Percentiles rank a stretch among this genome's conserved stretches.
These are phyloP conservation scores for Epicauta chinensis DNA, from an alignment of 1,140 invertebrate species.

Conservation along the genomic window DNA sequence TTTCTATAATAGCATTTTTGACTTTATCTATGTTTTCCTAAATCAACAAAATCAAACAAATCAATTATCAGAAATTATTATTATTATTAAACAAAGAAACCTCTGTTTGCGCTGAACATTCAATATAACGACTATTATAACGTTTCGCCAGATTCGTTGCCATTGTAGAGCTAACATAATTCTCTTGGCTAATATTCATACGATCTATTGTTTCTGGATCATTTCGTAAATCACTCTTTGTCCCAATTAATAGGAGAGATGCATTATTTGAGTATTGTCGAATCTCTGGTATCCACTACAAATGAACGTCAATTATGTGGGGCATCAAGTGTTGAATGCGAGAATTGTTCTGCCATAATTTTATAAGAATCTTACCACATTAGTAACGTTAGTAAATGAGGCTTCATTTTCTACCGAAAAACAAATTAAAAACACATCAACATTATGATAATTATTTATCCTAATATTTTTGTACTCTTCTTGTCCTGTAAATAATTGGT, in stretches of 20 bases:
- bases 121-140: conserved; percentile 12
- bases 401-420: conserved; percentile 10
- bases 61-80: not conserved
- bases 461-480: conserved; percentile 12
- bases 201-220: conserved; percentile 17
- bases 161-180: conserved; percentile 5
- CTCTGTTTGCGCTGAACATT: conserved; percentile 12
- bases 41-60: not conserved
- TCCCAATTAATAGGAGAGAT: conserved; percentile 8
- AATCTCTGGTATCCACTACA: conserved; percentile 17
- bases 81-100: conserved; percentile 4
- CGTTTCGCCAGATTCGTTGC: conserved; percentile 12
- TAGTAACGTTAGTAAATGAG: conserved; percentile 12
- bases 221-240: conserved; percentile 13
- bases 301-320: not conserved
- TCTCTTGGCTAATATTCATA: conserved; percentile 4
- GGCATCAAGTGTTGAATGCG: no score
- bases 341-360: no score
- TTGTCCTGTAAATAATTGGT: conserved; percentile 10
- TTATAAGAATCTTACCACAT: conserved; percentile 6
- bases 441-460: conserved; percentile 6
- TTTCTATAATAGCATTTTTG: conserved; percentile 4
- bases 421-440: conserved; percentile 14
- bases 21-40: conserved; percentile 13
- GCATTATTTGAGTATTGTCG: conserved; percentile 2